phyloP scores from a whole-genome alignment of 2,797 vertebrate species.

The Huso huso region DNA sequence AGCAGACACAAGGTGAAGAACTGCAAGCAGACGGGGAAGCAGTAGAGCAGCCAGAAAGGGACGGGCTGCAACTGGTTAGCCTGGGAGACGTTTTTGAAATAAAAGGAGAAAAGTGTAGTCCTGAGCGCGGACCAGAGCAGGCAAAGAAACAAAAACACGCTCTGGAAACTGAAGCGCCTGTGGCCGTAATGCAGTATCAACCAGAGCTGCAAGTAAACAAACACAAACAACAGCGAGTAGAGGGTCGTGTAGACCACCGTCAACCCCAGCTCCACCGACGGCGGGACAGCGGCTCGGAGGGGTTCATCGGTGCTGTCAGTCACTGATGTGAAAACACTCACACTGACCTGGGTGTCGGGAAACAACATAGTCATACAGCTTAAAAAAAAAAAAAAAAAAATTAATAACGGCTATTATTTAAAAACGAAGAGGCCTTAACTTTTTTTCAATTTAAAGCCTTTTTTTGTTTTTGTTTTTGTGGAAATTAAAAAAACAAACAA shows the following conservation, averaged over 20 bases:
- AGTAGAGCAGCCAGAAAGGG: slow-evolving; percentile 85
- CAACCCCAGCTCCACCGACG: slow-evolving; percentile 74
- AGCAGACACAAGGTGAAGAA: slow-evolving; percentile 90
- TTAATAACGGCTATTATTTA: slow-evolving; percentile 8
- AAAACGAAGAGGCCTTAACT: slow-evolving; percentile 19
- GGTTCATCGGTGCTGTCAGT: slow-evolving; percentile 32
- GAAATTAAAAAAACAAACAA: neutral
- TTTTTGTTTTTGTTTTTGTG: slow-evolving; percentile 8
- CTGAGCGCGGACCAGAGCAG: slow-evolving; percentile 86
- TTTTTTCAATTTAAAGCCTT: slow-evolving; percentile 7
- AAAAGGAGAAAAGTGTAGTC: slow-evolving; percentile 85
- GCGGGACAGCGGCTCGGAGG: slow-evolving; percentile 56
- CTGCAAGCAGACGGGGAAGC: slow-evolving; percentile 79
- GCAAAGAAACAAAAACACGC: slow-evolving; percentile 81
- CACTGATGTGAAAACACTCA: slow-evolving; percentile 30
- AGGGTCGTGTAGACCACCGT: slow-evolving; percentile 75
- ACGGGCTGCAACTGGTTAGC: slow-evolving; percentile 61
- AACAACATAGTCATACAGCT: slow-evolving; percentile 36
- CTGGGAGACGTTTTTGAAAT: slow-evolving; percentile 76
- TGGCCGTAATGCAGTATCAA: slow-evolving; percentile 79
- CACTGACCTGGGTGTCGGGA: slow-evolving; percentile 34
- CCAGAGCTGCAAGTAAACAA: slow-evolving; percentile 93
- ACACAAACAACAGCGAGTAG: slow-evolving; percentile 78
- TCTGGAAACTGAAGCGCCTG: slow-evolving; percentile 85
- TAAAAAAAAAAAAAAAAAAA: neutral